Conservation (phyloP, 1,140 invertebrate genomes). For the Stegodyphus dumicola region DNA sequence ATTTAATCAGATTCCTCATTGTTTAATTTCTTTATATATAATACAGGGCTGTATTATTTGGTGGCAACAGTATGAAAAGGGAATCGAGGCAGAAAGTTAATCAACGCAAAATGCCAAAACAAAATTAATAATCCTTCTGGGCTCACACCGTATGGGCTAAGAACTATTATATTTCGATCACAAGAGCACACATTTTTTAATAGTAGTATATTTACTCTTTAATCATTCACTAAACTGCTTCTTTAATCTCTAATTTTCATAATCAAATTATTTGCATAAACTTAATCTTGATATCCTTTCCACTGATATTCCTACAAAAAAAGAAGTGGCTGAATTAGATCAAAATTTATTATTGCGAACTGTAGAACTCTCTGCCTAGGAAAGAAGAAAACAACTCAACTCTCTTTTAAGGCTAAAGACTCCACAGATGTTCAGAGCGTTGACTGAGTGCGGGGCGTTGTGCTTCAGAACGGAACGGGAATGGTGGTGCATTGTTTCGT, state of each 20-base stretch:
- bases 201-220: background rate
- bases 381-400: background rate
- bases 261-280: background rate
- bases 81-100: too few relatives aligned
- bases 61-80: too few relatives aligned
- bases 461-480: background rate
- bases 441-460: slow-evolving; percentile 31
- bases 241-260: background rate
- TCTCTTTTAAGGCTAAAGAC: background rate
- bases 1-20: too few relatives aligned
- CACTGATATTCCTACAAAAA: background rate
- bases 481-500: background rate
- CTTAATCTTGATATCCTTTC: background rate
- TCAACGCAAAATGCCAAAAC: too few relatives aligned
- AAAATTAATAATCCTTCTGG: too few relatives aligned
- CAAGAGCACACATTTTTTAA: background rate
- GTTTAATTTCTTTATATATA: too few relatives aligned
- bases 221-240: background rate
- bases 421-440: slow-evolving; percentile 12
- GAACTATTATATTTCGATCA: too few relatives aligned
- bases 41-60: too few relatives aligned
- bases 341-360: background rate
- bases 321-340: background rate
- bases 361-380: background rate
- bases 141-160: too few relatives aligned